Percentiles rank a stretch among this genome's conserved stretches.
Conservation (phyloP, 2,113 vertebrate genomes). For the Petroica traversi region DNA sequence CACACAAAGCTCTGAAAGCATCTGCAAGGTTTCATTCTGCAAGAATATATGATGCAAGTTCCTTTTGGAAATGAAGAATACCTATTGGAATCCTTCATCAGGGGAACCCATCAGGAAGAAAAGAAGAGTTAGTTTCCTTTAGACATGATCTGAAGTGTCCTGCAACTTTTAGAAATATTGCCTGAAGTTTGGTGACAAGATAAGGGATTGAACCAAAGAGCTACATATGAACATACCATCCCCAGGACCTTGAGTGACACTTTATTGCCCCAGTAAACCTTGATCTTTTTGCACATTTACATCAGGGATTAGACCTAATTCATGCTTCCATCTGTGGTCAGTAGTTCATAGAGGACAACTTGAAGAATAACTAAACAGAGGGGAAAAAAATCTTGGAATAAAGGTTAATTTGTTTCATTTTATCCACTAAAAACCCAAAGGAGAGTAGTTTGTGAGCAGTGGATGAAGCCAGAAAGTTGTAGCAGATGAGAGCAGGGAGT, state of each 20-base stretch:
- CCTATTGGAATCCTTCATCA: not conserved
- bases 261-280: not conserved
- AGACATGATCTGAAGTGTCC: not conserved
- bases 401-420: not conserved
- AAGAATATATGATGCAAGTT: not conserved
- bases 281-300: not conserved
- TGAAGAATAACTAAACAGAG: not conserved
- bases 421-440: not conserved
- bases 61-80: not conserved
- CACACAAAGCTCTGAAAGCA: not conserved
- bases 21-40: not conserved
- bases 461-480: not conserved
- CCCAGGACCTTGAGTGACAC: not conserved
- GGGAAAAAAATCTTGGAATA: not conserved
- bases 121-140: not conserved
- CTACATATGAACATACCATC: not conserved
- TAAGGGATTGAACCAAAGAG: not conserved
- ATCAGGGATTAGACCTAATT: not conserved
- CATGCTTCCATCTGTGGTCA: not conserved
- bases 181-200: not conserved
- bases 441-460: not conserved
- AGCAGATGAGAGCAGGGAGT: not conserved
- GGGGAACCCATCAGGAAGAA: not conserved
- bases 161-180: not conserved
- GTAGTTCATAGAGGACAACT: not conserved